Evolutionary conservation across 2,797 vertebrate genomes (phyloP).

Genomic region (Cyclura pinguis): DNA sequence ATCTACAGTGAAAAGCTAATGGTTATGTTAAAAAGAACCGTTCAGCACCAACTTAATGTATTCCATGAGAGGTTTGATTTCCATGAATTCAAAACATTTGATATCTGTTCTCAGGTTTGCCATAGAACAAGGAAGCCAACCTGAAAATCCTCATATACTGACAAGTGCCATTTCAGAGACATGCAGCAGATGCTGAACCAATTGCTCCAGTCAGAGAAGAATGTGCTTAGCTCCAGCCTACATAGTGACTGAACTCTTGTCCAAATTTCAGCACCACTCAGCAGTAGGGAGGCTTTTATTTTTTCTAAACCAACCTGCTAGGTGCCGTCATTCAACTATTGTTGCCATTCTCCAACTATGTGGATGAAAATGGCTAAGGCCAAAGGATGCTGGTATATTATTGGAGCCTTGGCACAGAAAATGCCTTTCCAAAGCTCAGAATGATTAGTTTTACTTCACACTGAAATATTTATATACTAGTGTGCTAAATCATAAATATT

Average conservation of each 20-base stretch:
- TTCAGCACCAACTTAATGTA: neutral
- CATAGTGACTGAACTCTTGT: neutral
- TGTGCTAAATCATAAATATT: slow-evolving; percentile 36
- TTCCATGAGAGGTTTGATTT: neutral
- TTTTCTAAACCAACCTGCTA: neutral
- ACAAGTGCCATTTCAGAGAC: neutral
- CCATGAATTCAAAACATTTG: neutral
- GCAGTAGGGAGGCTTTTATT: neutral
- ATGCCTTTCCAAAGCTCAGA: slow-evolving; percentile 24
- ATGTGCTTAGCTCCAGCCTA: neutral
- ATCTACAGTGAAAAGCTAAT: neutral
- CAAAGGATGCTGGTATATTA: neutral
- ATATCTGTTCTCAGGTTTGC: neutral
- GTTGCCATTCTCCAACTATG: neutral
- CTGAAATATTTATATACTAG: slow-evolving; percentile 30
- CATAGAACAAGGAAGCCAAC: neutral
- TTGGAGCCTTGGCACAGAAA: slow-evolving; percentile 22
- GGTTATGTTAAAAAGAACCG: neutral
- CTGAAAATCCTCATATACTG: neutral
- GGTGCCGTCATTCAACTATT: neutral
- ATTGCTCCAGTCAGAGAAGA: neutral
- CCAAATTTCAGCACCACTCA: neutral
- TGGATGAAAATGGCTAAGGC: slow-evolving; percentile 11
- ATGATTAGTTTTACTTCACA: slow-evolving; percentile 43
- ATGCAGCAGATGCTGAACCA: neutral